Base-by-base conservation (phyloP, 2,113 vertebrate genomes). In the Silurus meridionalis region DNA sequence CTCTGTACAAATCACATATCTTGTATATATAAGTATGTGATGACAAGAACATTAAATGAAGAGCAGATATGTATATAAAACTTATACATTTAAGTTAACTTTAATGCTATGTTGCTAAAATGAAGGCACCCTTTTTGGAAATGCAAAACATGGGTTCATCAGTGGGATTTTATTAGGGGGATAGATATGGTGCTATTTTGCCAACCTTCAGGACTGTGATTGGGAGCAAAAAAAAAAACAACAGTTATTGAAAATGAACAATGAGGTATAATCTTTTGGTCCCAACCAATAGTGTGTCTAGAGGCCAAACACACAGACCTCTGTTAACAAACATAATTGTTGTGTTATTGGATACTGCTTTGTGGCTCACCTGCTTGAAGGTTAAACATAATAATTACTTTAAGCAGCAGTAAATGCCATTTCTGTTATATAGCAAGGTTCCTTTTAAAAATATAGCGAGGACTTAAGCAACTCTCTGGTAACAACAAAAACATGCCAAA, bases 121-220 rank as follows among this genome's bases (percentile, higher is more conserved):
- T n/a, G 50, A 81, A 69, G 55, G 28, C 78, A 61, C 80, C 81
- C 81, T 71, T 81, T 87, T 69, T 14, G 53, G 52, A 74, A 82
- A 86, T 80, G 28, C 50, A 81, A 74, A 63, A 72, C 21, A 57
- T 78, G 67, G 57, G 52, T 48, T 83, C n/a, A 82, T 69, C 69
- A 83, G 60, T 78, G 46, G 79, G 28, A 88, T 89, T 86, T 86
- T 84, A 84, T 85, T 78, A 86, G 55, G 48, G 61, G 80, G 78
- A 61, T 55, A 17, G 23, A 80, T 58, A 55, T 50, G 64, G 25
- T 66, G 25, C 63, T 74, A 60, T 82, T 60, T 71, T n/a, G 55
- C 53, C 53, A 81, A 66, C 75, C 84, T 75, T 81, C 84, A 86
- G 79, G 71, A 84, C 19, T 50, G 80, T 17, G 71, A 86, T 83